Evolutionary conservation across 2,797 vertebrate species (phyloP), one percentile per base, ranked within the genome.

Genomic region (Eptatretus atami): DNA sequence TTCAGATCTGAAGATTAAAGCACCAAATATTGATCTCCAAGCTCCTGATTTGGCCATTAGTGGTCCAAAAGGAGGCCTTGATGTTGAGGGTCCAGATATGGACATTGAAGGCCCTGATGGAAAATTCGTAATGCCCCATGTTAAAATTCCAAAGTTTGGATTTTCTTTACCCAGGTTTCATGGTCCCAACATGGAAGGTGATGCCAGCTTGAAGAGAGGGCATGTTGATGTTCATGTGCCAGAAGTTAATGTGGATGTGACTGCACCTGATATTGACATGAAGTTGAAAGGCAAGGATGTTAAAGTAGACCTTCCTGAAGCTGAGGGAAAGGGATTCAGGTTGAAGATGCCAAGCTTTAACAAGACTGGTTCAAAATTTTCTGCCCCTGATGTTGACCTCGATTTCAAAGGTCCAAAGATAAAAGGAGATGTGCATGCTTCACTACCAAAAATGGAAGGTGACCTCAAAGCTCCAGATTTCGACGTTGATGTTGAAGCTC

Each of bases 351-450:
- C 72, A 3, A 67, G 72, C 1, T 15, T 60, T 15, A 15, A 60
- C 55, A 3, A 76, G 66, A 60, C 63, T 1, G 80, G 76, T 53
- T 74, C 73, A 13, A 73, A 70, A 53, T 71, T 77, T 10, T 75
- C 74, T 0, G 70, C 77, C 68, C 71, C 76, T 0, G 74, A 76
- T 2, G 72, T 77, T 1, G 72, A 72, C 13, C 60, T 77, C 66
- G 1, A 73, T 70, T 0, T 71, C 52, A 72, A 73, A 10, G n/a
- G 64, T 0, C 71, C 73, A 52, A 74, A 71, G 57, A 1, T 76
- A 0, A 73, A 75, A 65, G 75, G 74, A 1, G 75, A 78, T 15
- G 31, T 44, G 31, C 73, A 76, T 66, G 54, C 71, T 52, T 53
- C 69, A 64, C 68, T 67, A 13, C 25, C 72, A 57, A 69, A 69